Conservation (phyloP, 2,797 vertebrate species). For the Glyptemys insculpta region DNA sequence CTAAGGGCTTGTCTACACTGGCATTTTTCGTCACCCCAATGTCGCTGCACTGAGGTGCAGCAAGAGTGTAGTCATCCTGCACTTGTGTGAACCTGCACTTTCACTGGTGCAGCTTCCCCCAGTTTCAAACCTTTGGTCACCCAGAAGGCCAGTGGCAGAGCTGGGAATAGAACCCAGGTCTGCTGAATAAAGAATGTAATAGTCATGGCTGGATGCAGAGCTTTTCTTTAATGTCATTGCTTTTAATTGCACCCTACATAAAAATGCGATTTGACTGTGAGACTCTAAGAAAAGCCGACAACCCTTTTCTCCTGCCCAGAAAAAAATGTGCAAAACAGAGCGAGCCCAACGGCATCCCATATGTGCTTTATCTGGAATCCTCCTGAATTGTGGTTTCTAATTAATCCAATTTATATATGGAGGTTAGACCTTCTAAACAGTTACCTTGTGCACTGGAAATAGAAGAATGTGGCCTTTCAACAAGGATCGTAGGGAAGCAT, state of each 20-base stretch:
- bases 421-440: conserved; percentile 69
- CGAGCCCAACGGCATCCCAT: conserved; percentile 53
- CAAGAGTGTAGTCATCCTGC: background rate
- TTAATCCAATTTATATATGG: conserved; percentile 74
- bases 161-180: background rate
- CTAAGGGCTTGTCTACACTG: fast-evolving
- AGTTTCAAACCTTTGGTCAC: background rate
- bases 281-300: conserved; percentile 28
- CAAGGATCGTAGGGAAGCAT: conserved; percentile 76
- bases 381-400: conserved; percentile 65
- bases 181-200: background rate
- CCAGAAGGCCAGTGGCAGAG: background rate
- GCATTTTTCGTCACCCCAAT: background rate
- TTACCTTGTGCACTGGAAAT: conserved; percentile 70
- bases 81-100: background rate
- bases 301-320: conserved; percentile 60
- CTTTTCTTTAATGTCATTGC: background rate
- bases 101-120: background rate
- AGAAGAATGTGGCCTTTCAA: conserved; percentile 79
- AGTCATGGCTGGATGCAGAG: background rate
- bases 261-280: background rate
- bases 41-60: background rate
- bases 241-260: background rate
- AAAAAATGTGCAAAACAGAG: conserved; percentile 62
- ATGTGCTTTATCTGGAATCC: conserved; percentile 61